A percentile compares a stretch with the other conserved stretches of the same genome.
These are phyloP conservation scores for Lipotes vexillifer DNA, from an alignment of 2,113 vertebrate genomes.

Conservation along the genomic window DNA sequence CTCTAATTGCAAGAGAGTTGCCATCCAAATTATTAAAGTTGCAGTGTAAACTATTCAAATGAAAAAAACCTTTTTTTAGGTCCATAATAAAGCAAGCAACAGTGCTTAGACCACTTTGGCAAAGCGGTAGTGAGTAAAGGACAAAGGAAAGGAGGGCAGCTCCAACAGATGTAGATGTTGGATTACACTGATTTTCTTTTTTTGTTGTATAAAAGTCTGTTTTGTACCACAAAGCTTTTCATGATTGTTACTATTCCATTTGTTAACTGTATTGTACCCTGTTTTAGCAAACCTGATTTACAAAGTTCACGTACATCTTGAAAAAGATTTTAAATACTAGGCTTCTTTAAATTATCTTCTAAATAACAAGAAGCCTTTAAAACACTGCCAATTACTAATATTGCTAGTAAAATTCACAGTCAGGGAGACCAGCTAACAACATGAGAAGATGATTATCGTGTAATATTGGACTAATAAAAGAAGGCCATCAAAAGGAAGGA, in stretches of 20 bases:
- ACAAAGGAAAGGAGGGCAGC: background rate
- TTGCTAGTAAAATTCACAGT: background rate
- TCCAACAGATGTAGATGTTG: background rate
- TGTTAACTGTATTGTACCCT: background rate
- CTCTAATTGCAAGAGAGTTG: slow-evolving; percentile 19
- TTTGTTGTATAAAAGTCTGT: background rate
- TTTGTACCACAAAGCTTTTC: background rate
- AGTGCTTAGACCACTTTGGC: background rate
- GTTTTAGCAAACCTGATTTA: background rate
- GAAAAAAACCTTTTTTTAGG: background rate
- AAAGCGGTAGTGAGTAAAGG: background rate
- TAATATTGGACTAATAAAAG: background rate
- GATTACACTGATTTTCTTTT: background rate
- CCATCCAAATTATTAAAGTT: slow-evolving; percentile 39
- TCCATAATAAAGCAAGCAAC: background rate
- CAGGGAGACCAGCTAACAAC: background rate
- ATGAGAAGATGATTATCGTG: background rate
- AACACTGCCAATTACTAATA: background rate
- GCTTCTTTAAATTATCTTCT: slow-evolving; percentile 18
- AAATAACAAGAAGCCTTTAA: slow-evolving; percentile 34
- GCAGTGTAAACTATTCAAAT: background rate
- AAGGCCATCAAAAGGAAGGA: background rate
- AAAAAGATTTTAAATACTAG: background rate
- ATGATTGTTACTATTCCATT: background rate
- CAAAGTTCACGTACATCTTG: background rate